These are phyloP conservation scores for Oriolus oriolus DNA, from an alignment of 2,113 vertebrate species.

Conservation along the genomic window DNA sequence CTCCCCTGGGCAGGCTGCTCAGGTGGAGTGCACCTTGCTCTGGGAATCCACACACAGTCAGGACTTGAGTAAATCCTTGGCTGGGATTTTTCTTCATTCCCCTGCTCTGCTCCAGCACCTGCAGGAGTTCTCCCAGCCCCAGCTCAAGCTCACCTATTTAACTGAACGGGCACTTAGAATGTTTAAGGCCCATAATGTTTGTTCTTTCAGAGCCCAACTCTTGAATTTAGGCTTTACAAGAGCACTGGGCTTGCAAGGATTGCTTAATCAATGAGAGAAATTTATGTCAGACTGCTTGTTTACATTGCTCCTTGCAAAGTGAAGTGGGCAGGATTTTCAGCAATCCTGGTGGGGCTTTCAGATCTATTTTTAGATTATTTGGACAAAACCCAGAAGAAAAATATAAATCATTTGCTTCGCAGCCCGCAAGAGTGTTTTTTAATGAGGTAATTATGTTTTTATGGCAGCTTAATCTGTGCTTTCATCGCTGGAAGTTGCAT, in stretches of 20 bases:
- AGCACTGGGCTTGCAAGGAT: not conserved
- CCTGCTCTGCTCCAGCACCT: not conserved
- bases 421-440: not conserved
- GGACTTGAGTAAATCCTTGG: not conserved
- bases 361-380: conserved; percentile 16
- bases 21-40: not conserved
- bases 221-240: not conserved
- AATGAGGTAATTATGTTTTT: conserved; percentile 31
- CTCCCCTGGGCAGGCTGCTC: not conserved
- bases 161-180: not conserved
- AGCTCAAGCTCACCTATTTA: not conserved
- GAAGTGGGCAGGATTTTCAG: not conserved
- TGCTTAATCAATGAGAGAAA: not conserved
- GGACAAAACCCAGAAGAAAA: conserved; percentile 15
- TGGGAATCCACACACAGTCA: not conserved
- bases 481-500: not conserved
- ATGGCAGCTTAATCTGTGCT: conserved; percentile 6
- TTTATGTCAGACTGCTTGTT: not conserved
- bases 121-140: not conserved
- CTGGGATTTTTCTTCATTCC: not conserved
- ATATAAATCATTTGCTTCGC: not conserved
- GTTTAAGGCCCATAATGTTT: not conserved
- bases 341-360: not conserved
- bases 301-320: not conserved
- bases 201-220: not conserved